Evolutionary conservation across 2,113 vertebrate genomes (phyloP), one percentile per base, ranked within the genome.

Genomic region (Hydrolagus affinis): DNA sequence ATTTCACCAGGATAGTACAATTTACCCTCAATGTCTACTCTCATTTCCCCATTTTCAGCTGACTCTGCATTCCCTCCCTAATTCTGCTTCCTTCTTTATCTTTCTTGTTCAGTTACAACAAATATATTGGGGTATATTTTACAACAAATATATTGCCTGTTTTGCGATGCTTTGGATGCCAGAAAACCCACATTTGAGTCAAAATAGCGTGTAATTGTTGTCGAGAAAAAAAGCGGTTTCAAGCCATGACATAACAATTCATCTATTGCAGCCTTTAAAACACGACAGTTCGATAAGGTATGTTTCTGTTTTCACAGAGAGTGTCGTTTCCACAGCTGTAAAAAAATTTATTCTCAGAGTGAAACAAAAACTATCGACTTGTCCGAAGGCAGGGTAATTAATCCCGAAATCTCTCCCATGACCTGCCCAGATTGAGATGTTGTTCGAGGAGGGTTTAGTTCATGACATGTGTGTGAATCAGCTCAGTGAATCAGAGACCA

Each of bases 1-100:
- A 60, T 62, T 78, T 78, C 76, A 62, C 62, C 76, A 78, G 57
- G 57, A 62, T 8, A 78, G 76, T 17, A 57, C 76, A 80, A 28
- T 80, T 80, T 80, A 57, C 23, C 12, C 76, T 77, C 23, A 11
- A 11, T 8, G 56, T 77, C 56, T 60, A 19, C 75, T 56, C 73
- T 75, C 17, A 10, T 75, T 75, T 75, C 73, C 17, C 73, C 28
- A 75, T 75, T 30, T 77, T 17, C 10, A 11, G 1, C 56, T 60
- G 11, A 44, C 14, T 44, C 56, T 60, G 59, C 19, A 76, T 57
- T 59, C 10, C 3, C 11, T 74, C 74, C 21, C 74, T 74, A 8
- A 4, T 77, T 77, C 75, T 59, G 23, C 56, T 14, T 59, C 23
- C 70, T 70, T 70, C 75, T 77, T 77, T 25, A 44, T 44, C 17